Evolutionary conservation across 2,888 invertebrate species (phyloP), one percentile per base, ranked within the genome.

Genomic region (Frankliniella intonsa): DNA sequence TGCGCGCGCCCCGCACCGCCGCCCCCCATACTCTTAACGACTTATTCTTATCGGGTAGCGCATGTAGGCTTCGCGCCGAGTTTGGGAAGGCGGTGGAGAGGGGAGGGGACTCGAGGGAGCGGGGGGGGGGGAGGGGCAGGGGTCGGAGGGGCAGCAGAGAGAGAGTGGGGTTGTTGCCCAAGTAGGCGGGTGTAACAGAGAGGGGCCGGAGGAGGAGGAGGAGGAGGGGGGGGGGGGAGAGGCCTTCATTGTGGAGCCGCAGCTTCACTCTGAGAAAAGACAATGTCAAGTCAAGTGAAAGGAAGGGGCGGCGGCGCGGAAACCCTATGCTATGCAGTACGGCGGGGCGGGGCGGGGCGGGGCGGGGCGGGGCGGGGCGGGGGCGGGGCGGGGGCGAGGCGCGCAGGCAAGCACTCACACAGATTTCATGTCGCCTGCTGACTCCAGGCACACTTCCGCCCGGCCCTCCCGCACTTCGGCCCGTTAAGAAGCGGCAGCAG

Each of bases 231-330:
- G 38, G 5, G 38, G 5, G 38, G 3, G 38, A 38, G 38, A 38
- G 38, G 55, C 55, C 55, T 55, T 55, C 55, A 19, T 55, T 55
- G 55, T 55, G 38, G 38, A 38, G 38, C 55, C 14, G 55, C 14
- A 19, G 19, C 55, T 55, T 19, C 55, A 55, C 12, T 55, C 19
- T 55, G 17, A 55, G 55, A 55, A 22, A 76, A 76, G 69, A 76
- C 69, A 76, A 55, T 55, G 55, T 76, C 69, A 76, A 76, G 69
- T 76, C 55, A 55, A 55, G 55, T 55, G 55, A 55, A 55, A 19
- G 55, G 5, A 19, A 76, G 25, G 69, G 22, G 69, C 22, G 22
- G 25, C 22, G 62, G 62, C 62, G 14, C 62, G n/a, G n/a, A 62
- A 62, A 5, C 38, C 38, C 38, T 5, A 38, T 38, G 38, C 38